Evolutionary conservation across 2,797 vertebrate genomes (phyloP), one percentile per base, ranked within the genome.

Genomic region (Anniella stebbinsi): DNA sequence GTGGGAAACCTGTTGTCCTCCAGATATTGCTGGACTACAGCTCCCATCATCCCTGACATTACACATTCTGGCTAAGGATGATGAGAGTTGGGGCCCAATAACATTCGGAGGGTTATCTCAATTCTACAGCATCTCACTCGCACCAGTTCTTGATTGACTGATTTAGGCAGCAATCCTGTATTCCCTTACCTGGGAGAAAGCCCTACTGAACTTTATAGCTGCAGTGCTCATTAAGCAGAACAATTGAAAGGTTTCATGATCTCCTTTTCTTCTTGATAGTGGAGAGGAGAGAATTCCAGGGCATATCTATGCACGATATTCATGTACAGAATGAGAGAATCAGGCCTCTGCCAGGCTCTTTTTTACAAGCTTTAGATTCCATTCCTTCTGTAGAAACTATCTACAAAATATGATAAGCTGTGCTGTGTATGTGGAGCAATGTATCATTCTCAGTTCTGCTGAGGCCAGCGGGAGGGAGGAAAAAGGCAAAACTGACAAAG

Each of bases 271-370:
- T 89, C 4, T 82, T 25, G 67, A 4, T 72, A 83, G 80, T 66
- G n/a, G 81, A n/a, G 84, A 88, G 93, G 93, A 93, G 81, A 89
- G 84, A 93, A 94, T 92, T 30, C 0, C 80, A 91, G 1, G 38
- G 48, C 82, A 92, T 89, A 33, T 87, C 23, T 54, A 81, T 38
- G 0, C 0, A 2, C n/a, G 86, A 1, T 69, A 91, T 36, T 36
- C 4, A 28, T 9, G 33, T 90, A 92, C 51, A 23, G 91, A 66
- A 6, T 7, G 2, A 0, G 23, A 72, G 5, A 25, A 4, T 1
- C 33, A 0, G 4, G 17, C 7, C 36, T 60, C 4, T 75, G 13
- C 28, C 70, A 66, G 33, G 85, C 4, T 86, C 10, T 86, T 54
- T n/a, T 17, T 86, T 41, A 54, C 25, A n/a, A n/a, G 63, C 9